A percentile compares a stretch with the other conserved stretches of the same genome.
These are phyloP conservation scores for Patella vulgata DNA, from an alignment of 1,140 invertebrate genomes.

Conservation along the genomic window DNA sequence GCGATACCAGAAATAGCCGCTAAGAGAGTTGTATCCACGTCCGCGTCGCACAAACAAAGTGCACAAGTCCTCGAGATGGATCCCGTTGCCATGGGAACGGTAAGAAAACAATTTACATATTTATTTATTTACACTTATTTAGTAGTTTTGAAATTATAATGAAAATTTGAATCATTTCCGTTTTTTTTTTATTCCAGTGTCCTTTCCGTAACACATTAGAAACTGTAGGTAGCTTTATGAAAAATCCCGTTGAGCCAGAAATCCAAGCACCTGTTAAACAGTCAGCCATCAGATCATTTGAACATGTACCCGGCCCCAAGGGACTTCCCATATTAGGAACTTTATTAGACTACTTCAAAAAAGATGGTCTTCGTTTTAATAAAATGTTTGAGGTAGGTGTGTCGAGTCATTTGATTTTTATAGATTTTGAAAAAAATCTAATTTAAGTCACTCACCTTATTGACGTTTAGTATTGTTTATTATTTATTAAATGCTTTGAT, in stretches of 20 bases:
- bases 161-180: too few relatives aligned
- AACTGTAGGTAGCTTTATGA: constrained; percentile 18
- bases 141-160: too few relatives aligned
- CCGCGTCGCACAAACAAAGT: too few relatives aligned
- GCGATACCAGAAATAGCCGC: too few relatives aligned
- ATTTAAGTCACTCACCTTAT: too few relatives aligned
- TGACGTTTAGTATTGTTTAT: too few relatives aligned
- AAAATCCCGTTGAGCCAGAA: neutral
- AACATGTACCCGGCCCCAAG: constrained; percentile 59
- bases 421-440: too few relatives aligned
- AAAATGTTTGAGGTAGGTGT: constrained; percentile 65
- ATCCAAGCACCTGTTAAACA: neutral
- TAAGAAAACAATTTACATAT: too few relatives aligned
- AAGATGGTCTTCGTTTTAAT: constrained; percentile 58
- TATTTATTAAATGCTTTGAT: neutral
- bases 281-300: constrained; percentile 43
- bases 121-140: too few relatives aligned
- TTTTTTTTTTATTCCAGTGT: constrained; percentile 31
- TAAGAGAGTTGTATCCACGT: too few relatives aligned
- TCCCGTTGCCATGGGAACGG: too few relatives aligned
- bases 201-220: constrained; percentile 38
- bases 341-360: constrained; percentile 62
- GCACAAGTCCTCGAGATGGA: too few relatives aligned
- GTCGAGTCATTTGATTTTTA: neutral
- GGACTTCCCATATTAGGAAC: constrained; percentile 62